These are phyloP conservation scores for Craniophora ligustri DNA, from an alignment of 2,888 invertebrate species.

Conservation along the genomic window DNA sequence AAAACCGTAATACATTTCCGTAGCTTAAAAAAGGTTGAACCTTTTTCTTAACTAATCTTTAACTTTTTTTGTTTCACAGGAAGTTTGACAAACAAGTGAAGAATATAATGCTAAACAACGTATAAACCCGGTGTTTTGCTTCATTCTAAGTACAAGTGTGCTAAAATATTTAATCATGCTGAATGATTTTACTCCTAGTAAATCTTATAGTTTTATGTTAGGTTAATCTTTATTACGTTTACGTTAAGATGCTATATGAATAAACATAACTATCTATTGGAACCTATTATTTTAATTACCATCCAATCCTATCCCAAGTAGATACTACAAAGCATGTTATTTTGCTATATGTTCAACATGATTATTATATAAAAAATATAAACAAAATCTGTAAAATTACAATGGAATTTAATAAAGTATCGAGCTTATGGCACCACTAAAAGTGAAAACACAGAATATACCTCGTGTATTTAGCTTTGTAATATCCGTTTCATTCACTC, in stretches of 20 bases:
- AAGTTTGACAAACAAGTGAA: constrained; percentile 91
- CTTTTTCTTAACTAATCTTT: not conserved
- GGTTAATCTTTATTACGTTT: constrained; percentile 29
- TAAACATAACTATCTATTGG: constrained; percentile 28
- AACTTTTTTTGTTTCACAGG: constrained; percentile 79
- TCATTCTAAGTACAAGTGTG: constrained; percentile 16
- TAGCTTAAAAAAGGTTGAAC: not conserved
- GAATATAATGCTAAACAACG: constrained; percentile 87
- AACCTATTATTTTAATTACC: not conserved
- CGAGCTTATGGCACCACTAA: too few relatives aligned
- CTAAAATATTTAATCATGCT: constrained; percentile 20
- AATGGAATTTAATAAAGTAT: too few relatives aligned
- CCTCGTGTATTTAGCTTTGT: not conserved
- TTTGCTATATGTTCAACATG: too few relatives aligned
- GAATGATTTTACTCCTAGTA: constrained; percentile 19
- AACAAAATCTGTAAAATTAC: too few relatives aligned
- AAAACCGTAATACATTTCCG: too few relatives aligned
- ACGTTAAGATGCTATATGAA: constrained; percentile 29
- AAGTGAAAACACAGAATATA: not conserved
- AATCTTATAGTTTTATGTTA: constrained; percentile 32
- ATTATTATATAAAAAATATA: too few relatives aligned
- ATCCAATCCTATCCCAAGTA: too few relatives aligned
- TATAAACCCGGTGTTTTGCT: constrained; percentile 54
- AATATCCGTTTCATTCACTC: not conserved
- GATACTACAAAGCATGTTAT: too few relatives aligned